Evolutionary conservation across 2,113 vertebrate genomes (phyloP).

Genomic region (Candoia aspera): DNA sequence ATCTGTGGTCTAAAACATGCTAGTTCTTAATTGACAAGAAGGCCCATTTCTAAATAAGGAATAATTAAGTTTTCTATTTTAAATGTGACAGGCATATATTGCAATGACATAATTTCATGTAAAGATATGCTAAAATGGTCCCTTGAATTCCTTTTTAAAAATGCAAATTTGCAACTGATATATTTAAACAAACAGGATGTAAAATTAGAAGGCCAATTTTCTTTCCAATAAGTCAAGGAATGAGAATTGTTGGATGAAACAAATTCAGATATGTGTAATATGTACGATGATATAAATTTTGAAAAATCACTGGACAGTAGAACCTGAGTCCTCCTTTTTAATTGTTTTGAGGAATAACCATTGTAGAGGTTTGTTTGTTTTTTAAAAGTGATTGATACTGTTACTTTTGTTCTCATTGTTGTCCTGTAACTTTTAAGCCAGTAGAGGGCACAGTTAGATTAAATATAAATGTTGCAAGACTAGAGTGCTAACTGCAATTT

Average conservation of each 20-base stretch:
- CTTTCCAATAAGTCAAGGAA: background rate
- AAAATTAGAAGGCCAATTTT: background rate
- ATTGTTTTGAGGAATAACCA: fast-evolving
- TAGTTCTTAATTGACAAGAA: background rate
- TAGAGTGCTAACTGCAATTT: background rate
- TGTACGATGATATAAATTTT: background rate
- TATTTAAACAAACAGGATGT: background rate
- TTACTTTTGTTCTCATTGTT: background rate
- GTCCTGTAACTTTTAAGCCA: constrained; percentile 10
- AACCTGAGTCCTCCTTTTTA: background rate
- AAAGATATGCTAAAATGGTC: background rate
- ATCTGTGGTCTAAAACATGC: background rate
- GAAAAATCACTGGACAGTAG: background rate
- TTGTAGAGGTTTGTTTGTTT: fast-evolving
- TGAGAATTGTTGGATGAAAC: background rate
- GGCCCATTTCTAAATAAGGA: background rate
- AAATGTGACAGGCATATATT: background rate
- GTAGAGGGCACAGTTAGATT: constrained; percentile 63
- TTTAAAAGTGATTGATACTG: background rate
- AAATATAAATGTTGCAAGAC: background rate
- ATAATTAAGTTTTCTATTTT: background rate
- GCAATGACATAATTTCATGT: background rate
- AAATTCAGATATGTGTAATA: background rate
- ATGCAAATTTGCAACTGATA: background rate
- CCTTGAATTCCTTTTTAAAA: background rate